A percentile compares a stretch with the other conserved stretches of the same genome.
phyloP scores from a whole-genome alignment of 2,113 vertebrate species.

The Bos javanicus region DNA sequence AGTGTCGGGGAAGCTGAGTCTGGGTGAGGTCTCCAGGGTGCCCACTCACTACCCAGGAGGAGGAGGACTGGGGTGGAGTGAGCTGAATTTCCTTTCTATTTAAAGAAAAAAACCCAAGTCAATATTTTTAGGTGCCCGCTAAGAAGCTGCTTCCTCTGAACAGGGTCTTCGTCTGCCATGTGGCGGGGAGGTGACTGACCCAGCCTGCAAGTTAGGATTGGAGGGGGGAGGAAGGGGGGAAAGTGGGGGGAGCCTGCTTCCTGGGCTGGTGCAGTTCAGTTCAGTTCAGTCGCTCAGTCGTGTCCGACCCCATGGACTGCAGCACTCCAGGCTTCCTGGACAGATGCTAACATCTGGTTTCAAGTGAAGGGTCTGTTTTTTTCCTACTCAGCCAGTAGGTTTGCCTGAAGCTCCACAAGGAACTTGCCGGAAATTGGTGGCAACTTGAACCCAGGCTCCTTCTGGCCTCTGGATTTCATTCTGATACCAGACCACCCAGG shows the following conservation, averaged over 20 bases:
- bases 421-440: slow-evolving; percentile 50
- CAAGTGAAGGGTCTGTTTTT: slow-evolving; percentile 26
- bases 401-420: slow-evolving; percentile 25
- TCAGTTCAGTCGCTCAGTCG: not conserved
- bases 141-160: slow-evolving; percentile 7
- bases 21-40: not conserved
- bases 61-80: not conserved
- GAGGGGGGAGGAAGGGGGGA: no score
- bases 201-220: not conserved
- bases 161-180: not conserved
- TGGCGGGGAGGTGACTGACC: not conserved
- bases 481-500: slow-evolving; percentile 59
- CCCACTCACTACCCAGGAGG: not conserved
- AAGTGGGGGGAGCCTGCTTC: not conserved
- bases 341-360: slow-evolving; percentile 49
- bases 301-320: not conserved
- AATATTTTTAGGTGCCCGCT: slow-evolving; percentile 49
- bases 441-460: slow-evolving; percentile 44
- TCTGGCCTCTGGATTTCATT: slow-evolving; percentile 21
- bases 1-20: not conserved
- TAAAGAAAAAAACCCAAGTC: slow-evolving; percentile 44
- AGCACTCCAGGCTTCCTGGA: not conserved
- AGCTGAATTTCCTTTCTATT: slow-evolving; percentile 41
- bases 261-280: not conserved
- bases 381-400: not conserved